Evolutionary conservation across 2,888 invertebrate genomes (phyloP).

Genomic region (Orchestes rusci): DNA sequence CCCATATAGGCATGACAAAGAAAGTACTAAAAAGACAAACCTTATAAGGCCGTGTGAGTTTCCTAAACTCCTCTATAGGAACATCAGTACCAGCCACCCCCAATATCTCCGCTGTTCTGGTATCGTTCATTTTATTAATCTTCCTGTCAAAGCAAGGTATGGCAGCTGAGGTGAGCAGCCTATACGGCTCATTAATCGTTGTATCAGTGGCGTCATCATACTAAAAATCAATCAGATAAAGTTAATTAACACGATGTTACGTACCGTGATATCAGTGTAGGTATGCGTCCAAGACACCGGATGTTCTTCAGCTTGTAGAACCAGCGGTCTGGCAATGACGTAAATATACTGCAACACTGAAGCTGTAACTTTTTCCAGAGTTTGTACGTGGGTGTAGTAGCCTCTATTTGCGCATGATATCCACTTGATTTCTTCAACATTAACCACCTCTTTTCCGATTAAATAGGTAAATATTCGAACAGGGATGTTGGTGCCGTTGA

Average conservation of each 20-base stretch:
- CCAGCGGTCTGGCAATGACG: slow-evolving; percentile 82
- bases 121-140: slow-evolving; percentile 51
- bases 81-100: slow-evolving; percentile 96
- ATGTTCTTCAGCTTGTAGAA: slow-evolving; percentile 64
- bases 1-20: too few relatives aligned
- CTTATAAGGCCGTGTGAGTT: slow-evolving; percentile 84
- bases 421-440: slow-evolving; percentile 81
- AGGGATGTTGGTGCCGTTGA: slow-evolving; percentile 63
- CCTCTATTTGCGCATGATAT: slow-evolving; percentile 97
- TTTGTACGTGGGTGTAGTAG: slow-evolving; percentile 90
- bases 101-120: slow-evolving; percentile 66
- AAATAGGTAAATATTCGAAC: slow-evolving; percentile 94
- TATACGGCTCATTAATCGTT: slow-evolving; percentile 46
- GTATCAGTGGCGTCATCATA: slow-evolving; percentile 36
- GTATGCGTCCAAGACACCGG: slow-evolving; percentile 94
- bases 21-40: too few relatives aligned
- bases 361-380: slow-evolving; percentile 91
- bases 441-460: slow-evolving; percentile 88
- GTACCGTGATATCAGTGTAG: slow-evolving; percentile 79
- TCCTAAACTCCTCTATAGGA: slow-evolving; percentile 83
- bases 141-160: slow-evolving; percentile 85
- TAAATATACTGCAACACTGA: slow-evolving; percentile 94
- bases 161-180: slow-evolving; percentile 84
- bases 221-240: slow-evolving; percentile 22
- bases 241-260: slow-evolving; percentile 30